phyloP scores from a whole-genome alignment of 2,888 invertebrate species.

The Philaethria dido region DNA sequence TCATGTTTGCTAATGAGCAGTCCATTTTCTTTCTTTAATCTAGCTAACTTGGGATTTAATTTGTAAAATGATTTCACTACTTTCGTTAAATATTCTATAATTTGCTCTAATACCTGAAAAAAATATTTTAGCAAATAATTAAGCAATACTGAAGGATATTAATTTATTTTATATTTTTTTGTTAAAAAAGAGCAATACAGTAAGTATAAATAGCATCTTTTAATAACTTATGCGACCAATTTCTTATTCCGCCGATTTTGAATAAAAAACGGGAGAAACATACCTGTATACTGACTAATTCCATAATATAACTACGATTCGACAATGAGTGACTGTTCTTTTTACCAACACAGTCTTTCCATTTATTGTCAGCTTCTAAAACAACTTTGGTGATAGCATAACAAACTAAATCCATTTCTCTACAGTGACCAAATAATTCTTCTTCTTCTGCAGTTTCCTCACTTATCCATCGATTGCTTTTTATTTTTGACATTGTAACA shows the following conservation, averaged over 20 bases:
- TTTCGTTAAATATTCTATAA: slow-evolving; percentile 79
- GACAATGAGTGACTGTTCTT: slow-evolving; percentile 61
- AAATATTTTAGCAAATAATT: neutral
- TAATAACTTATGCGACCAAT: too few relatives aligned
- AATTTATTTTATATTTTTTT: too few relatives aligned
- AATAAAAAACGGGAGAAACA: neutral
- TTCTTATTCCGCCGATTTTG: neutral
- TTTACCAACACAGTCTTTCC: slow-evolving; percentile 65
- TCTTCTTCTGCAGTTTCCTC: slow-evolving; percentile 79
- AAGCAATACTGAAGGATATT: too few relatives aligned
- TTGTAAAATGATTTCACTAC: slow-evolving; percentile 80
- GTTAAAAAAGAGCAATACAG: too few relatives aligned
- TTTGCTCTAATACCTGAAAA: slow-evolving; percentile 84
- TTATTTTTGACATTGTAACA: slow-evolving; percentile 60
- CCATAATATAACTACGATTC: slow-evolving; percentile 76
- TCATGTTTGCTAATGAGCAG: slow-evolving; percentile 75
- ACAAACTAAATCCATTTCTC: slow-evolving; percentile 78
- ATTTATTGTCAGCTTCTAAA: slow-evolving; percentile 76
- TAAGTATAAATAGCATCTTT: too few relatives aligned
- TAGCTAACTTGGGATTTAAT: slow-evolving; percentile 77
- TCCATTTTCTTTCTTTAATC: slow-evolving; percentile 72
- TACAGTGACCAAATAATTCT: slow-evolving; percentile 77
- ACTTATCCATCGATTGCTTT: slow-evolving; percentile 81
- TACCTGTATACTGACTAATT: slow-evolving; percentile 81
- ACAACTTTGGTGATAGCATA: slow-evolving; percentile 74